These are phyloP conservation scores for Temnothorax ravouxi DNA, from an alignment of 2,888 invertebrate species.

Conservation along the genomic window DNA sequence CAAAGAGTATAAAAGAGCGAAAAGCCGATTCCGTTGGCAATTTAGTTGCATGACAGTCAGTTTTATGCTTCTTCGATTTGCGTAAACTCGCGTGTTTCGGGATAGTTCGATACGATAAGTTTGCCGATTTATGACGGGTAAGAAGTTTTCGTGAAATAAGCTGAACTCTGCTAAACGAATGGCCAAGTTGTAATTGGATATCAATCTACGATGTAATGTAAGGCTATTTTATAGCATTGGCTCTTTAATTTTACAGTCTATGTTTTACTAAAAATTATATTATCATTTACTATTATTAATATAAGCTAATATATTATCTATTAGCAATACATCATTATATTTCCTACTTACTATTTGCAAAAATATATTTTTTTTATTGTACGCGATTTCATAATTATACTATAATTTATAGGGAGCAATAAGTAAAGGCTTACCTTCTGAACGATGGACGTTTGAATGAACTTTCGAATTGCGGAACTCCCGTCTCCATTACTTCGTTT, in stretches of 20 bases:
- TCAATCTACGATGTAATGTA: constrained; percentile 8
- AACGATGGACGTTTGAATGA: constrained; percentile 71
- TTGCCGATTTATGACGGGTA: constrained; percentile 13
- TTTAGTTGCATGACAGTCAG: constrained; percentile 44
- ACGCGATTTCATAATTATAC: neutral
- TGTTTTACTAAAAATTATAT: neutral
- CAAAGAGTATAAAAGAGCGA: constrained; percentile 5
- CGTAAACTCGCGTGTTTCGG: constrained; percentile 45
- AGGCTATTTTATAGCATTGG: neutral
- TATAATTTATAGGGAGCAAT: neutral
- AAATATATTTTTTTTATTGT: neutral
- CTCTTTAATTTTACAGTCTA: neutral
- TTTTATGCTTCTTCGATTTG: constrained; percentile 41
- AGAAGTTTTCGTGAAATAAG: constrained; percentile 9
- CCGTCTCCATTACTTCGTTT: constrained; percentile 76
- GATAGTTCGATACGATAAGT: constrained; percentile 25
- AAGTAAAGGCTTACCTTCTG: constrained; percentile 75
- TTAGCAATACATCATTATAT: neutral
- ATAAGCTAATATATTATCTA: neutral
- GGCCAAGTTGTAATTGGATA: constrained; percentile 21
- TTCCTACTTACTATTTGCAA: neutral
- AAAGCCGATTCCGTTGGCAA: constrained; percentile 15
- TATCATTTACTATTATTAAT: neutral
- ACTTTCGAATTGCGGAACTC: constrained; percentile 63
- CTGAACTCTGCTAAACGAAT: neutral